phyloP scores from a whole-genome alignment of 2,113 vertebrate species.

The Otus sunia region DNA sequence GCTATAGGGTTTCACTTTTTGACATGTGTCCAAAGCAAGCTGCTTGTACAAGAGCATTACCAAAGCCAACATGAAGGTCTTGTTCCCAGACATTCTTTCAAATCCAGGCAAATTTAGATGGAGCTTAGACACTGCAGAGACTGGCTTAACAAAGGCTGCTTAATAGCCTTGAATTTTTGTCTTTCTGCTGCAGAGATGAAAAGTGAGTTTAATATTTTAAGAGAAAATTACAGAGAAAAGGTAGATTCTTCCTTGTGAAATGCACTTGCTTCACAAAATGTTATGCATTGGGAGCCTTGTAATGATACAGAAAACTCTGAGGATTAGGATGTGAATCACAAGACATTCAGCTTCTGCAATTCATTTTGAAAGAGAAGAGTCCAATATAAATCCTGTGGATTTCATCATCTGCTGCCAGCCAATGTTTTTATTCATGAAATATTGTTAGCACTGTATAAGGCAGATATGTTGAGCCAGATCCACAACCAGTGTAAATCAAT shows the following conservation, averaged over 20 bases:
- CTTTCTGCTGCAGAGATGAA: not conserved
- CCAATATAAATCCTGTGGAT: slow-evolving; percentile 62
- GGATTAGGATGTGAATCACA: slow-evolving; percentile 52
- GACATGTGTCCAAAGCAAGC: not conserved
- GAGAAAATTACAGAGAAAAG: not conserved
- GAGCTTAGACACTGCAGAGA: not conserved
- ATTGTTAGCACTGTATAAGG: slow-evolving; percentile 29
- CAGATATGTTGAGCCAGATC: slow-evolving; percentile 35
- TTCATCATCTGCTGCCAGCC: slow-evolving; percentile 58
- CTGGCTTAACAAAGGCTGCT: not conserved
- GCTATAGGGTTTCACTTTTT: not conserved
- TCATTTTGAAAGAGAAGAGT: slow-evolving; percentile 45
- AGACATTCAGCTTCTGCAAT: slow-evolving; percentile 39
- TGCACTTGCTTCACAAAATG: slow-evolving; percentile 22
- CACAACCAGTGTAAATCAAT: slow-evolving; percentile 28
- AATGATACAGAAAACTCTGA: slow-evolving; percentile 41
- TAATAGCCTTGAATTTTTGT: not conserved
- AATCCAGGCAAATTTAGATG: not conserved
- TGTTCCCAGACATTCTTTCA: slow-evolving; percentile 15
- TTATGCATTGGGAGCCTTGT: not conserved
- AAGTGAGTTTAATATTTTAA: slow-evolving; percentile 5
- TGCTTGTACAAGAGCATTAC: not conserved
- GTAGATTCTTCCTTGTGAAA: not conserved
- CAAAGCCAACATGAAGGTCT: slow-evolving; percentile 11
- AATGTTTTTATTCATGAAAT: slow-evolving; percentile 64